These are phyloP conservation scores for Percina caprodes DNA, from an alignment of 2,113 vertebrate species.

Conservation along the genomic window DNA sequence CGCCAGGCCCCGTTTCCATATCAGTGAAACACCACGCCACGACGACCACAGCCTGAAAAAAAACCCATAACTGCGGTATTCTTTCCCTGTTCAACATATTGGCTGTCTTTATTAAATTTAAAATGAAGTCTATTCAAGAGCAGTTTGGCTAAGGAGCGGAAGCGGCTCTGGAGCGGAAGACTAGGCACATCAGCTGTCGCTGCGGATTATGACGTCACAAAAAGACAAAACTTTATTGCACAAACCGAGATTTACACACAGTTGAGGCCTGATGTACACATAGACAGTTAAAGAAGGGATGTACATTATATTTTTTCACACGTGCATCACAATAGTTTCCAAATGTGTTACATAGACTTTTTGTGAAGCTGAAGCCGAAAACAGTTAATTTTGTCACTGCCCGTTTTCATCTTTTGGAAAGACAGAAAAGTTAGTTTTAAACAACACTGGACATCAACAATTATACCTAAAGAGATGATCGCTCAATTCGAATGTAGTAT, in stretches of 20 bases:
- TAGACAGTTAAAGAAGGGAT: no score
- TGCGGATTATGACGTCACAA: slow-evolving; percentile 54
- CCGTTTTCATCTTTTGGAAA: no score
- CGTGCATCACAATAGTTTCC: no score
- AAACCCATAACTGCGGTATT: slow-evolving; percentile 48
- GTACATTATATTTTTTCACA: no score
- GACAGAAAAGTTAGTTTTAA: no score
- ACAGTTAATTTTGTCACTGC: no score
- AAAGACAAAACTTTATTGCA: slow-evolving; percentile 63
- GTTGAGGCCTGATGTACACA: background rate
- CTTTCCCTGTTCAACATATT: background rate
- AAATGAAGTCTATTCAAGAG: background rate
- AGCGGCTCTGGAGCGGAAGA: slow-evolving; percentile 11
- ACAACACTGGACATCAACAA: no score
- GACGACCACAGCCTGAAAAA: slow-evolving; percentile 64
- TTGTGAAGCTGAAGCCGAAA: no score
- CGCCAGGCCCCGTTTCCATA: slow-evolving; percentile 81
- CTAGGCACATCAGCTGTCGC: slow-evolving; percentile 53
- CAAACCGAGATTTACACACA: background rate
- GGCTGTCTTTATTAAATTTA: background rate
- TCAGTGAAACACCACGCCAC: slow-evolving; percentile 69
- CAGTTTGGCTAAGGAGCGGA: background rate
- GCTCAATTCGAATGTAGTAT: background rate
- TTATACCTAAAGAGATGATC: background rate
- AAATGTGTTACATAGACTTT: no score